Percentiles rank a stretch among this genome's conserved stretches.
These are phyloP conservation scores for Polypedilum pembai DNA, from an alignment of 1,140 invertebrate species.

Conservation along the genomic window DNA sequence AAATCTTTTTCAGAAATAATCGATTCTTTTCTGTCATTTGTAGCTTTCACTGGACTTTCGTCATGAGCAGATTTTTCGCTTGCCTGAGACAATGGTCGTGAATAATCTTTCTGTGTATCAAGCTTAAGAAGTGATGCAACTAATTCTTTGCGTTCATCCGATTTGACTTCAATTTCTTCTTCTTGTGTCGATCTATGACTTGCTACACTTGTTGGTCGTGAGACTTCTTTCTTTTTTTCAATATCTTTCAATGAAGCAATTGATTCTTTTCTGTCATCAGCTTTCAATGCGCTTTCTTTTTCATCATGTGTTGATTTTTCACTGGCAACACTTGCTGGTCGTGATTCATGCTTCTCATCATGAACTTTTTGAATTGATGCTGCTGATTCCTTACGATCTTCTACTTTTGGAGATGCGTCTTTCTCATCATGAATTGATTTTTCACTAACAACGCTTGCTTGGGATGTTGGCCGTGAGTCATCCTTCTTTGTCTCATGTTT, in stretches of 20 bases:
- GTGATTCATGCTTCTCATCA: constrained; percentile 29
- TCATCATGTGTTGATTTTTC: not conserved
- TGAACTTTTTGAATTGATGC: not conserved
- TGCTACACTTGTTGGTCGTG: constrained; percentile 8
- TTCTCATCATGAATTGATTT: not conserved
- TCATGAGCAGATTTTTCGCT: not conserved
- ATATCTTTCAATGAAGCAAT: not conserved
- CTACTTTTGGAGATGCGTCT: not conserved
- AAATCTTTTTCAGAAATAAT: not conserved
- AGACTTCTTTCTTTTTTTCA: not conserved
- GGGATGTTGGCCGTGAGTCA: not conserved
- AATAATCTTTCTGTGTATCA: constrained; percentile 28
- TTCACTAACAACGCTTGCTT: not conserved
- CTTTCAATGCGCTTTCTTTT: not conserved
- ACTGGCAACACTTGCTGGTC: constrained; percentile 25
- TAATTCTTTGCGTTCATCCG: constrained; percentile 1
- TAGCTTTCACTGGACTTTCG: constrained; percentile 14
- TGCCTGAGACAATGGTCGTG: constrained; percentile 32
- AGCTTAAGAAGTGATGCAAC: not conserved
- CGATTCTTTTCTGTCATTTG: not conserved
- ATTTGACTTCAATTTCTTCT: not conserved
- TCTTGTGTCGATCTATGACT: not conserved
- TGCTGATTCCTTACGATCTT: not conserved
- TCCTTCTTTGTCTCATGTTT: not conserved
- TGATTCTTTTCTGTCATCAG: constrained; percentile 13